These are phyloP conservation scores for Brachionus angularis DNA, from an alignment of 1,140 invertebrate genomes.

Conservation along the genomic window DNA sequence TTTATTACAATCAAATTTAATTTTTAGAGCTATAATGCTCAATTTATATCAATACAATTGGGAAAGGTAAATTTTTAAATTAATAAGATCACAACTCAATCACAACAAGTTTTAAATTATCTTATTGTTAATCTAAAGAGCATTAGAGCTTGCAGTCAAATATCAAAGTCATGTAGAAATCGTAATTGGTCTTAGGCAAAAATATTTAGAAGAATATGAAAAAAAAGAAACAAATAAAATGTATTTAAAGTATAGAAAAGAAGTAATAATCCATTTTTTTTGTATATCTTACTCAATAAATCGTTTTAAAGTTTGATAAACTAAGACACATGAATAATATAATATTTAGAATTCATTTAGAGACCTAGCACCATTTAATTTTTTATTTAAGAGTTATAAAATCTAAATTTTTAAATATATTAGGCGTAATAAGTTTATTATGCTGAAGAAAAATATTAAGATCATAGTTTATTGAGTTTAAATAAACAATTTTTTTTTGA, in stretches of 20 bases:
- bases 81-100: background rate
- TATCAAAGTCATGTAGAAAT: slow-evolving; percentile 72
- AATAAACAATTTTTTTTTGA: background rate
- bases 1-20: slow-evolving; percentile 71
- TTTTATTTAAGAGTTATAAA: too few relatives aligned
- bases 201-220: slow-evolving; percentile 70
- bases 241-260: slow-evolving; percentile 65
- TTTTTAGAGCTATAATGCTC: slow-evolving; percentile 71
- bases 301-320: too few relatives aligned
- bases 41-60: slow-evolving; percentile 80
- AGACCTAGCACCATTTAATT: too few relatives aligned
- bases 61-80: slow-evolving; percentile 64
- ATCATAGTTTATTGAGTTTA: background rate
- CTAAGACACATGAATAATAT: too few relatives aligned
- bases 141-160: slow-evolving; percentile 76
- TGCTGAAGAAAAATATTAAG: too few relatives aligned
- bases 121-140: slow-evolving; percentile 60
- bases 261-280: slow-evolving; percentile 56
- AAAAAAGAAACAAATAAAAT: slow-evolving; percentile 71
- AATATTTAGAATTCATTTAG: too few relatives aligned
- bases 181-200: slow-evolving; percentile 70
- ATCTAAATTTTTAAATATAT: too few relatives aligned
- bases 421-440: too few relatives aligned
- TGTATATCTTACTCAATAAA: background rate
- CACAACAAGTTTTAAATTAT: background rate